These are phyloP conservation scores for Terrapene triunguis DNA, from an alignment of 2,113 vertebrate genomes.

Conservation along the genomic window DNA sequence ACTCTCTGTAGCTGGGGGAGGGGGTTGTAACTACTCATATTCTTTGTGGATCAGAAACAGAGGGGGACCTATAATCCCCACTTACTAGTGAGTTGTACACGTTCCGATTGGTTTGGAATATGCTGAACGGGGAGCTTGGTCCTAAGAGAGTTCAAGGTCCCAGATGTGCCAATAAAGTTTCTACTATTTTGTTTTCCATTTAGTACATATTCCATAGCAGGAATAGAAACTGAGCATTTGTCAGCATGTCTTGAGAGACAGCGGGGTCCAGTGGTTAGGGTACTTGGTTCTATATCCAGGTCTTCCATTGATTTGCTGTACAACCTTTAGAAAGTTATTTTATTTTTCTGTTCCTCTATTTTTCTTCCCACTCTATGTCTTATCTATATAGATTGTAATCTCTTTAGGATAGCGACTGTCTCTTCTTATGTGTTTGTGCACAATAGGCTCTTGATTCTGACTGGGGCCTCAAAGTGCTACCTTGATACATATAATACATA, in stretches of 20 bases:
- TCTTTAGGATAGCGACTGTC: not conserved
- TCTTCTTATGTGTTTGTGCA: not conserved
- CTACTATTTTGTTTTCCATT: not conserved
- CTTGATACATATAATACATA: slow-evolving; percentile 3
- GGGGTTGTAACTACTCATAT: not conserved
- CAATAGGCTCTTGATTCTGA: slow-evolving; percentile 30
- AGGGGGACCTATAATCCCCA: no score
- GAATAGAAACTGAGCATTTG: not conserved
- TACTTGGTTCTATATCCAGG: fast-evolving
- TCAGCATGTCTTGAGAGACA: not conserved
- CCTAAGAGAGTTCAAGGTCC: not conserved
- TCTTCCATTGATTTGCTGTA: not conserved
- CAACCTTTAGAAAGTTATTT: not conserved
- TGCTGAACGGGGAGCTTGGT: not conserved
- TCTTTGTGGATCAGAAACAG: not conserved
- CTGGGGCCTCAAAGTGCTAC: slow-evolving; percentile 12
- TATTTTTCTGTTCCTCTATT: not conserved
- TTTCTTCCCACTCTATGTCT: not conserved
- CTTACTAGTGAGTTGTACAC: not conserved
- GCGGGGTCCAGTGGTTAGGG: not conserved
- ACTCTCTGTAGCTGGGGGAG: not conserved
- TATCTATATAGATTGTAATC: not conserved
- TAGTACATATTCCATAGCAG: not conserved
- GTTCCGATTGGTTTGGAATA: not conserved
- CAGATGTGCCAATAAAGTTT: not conserved